These are phyloP conservation scores for Drosophila eugracilis DNA, from an alignment of 1,140 invertebrate genomes.

Conservation along the genomic window DNA sequence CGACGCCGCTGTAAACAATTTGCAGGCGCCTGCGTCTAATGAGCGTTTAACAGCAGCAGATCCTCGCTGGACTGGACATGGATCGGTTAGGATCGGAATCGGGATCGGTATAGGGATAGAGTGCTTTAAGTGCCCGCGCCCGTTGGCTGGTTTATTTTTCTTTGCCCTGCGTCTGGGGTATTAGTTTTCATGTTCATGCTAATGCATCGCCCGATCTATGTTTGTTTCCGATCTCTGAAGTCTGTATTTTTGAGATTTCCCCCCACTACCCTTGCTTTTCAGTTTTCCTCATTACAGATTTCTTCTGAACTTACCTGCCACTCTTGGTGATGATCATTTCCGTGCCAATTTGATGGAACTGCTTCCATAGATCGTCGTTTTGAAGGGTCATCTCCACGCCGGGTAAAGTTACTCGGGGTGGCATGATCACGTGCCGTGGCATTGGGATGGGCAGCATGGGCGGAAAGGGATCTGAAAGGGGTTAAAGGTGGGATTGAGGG, in stretches of 20 bases:
- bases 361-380: constrained; percentile 97
- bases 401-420: constrained; percentile 73
- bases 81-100: constrained; percentile 3
- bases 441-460: constrained; percentile 74
- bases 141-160: constrained; percentile 57
- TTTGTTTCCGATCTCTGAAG: constrained; percentile 18
- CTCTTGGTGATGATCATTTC: constrained; percentile 99
- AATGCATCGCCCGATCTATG: constrained; percentile 55
- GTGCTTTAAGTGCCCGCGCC: constrained; percentile 63
- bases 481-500: no score
- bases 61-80: constrained; percentile 22
- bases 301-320: constrained; percentile 90
- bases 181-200: constrained; percentile 73
- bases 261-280: neutral
- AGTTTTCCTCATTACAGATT: neutral
- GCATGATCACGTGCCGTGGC: constrained; percentile 78
- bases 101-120: constrained; percentile 16
- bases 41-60: constrained; percentile 70
- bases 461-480: constrained; percentile 73
- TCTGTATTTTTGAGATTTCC: neutral
- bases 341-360: constrained; percentile 97
- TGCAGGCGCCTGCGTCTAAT: constrained; percentile 82
- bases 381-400: constrained; percentile 88
- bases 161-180: constrained; percentile 55
- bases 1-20: constrained; percentile 82